Percentiles rank a stretch among this genome's conserved stretches.
Evolutionary conservation across 2,113 vertebrate species (phyloP).

Genomic region (Climacteris rufus): DNA sequence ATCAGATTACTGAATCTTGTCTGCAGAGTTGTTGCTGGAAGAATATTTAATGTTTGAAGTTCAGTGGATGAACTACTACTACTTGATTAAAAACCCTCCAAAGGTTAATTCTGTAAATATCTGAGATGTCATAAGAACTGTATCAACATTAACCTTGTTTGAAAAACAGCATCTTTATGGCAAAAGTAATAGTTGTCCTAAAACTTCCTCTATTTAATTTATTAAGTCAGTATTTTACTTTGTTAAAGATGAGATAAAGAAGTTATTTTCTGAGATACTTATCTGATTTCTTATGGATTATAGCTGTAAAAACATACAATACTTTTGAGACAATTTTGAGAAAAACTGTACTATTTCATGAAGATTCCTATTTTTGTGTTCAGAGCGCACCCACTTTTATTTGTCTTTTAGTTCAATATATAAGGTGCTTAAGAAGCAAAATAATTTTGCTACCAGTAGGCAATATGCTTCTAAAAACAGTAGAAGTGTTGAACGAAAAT

Average conservation of each 20-base stretch:
- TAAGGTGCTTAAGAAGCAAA: not conserved
- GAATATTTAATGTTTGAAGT: not conserved
- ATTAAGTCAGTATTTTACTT: not conserved
- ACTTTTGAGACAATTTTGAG: not conserved
- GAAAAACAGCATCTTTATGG: not conserved
- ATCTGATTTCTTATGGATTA: not conserved
- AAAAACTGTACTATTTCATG: not conserved
- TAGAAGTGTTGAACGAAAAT: not conserved
- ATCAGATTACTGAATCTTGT: not conserved
- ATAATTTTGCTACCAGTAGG: not conserved
- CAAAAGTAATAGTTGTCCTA: not conserved
- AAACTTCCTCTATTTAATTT: not conserved
- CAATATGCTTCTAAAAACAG: not conserved
- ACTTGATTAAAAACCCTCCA: not conserved
- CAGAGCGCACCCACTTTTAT: not conserved
- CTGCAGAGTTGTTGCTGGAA: not conserved
- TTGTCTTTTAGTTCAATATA: not conserved
- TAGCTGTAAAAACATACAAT: not conserved
- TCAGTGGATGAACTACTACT: not conserved
- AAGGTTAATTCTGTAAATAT: not conserved
- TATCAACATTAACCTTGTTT: not conserved
- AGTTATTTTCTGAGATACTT: not conserved
- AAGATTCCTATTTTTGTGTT: not conserved
- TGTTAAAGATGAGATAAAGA: not conserved
- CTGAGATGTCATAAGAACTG: not conserved